Evolutionary conservation across 2,113 vertebrate species (phyloP).

Genomic region (Marcusenius ussheri): DNA sequence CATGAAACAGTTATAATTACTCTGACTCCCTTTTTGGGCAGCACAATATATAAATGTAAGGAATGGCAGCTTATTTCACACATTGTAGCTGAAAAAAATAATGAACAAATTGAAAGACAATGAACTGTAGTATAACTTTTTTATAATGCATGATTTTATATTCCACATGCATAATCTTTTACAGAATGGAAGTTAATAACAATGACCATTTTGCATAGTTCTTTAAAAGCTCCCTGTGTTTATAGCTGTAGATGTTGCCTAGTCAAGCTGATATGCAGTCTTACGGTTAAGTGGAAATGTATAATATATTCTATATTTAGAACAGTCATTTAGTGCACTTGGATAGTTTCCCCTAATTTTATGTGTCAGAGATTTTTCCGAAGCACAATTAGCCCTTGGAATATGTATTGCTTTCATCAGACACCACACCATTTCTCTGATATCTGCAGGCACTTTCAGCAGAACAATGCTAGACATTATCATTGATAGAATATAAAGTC

Average conservation of each 20-base stretch:
- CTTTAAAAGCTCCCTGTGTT: not conserved
- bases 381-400: not conserved
- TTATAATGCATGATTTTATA: not conserved
- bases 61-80: conserved; percentile 47
- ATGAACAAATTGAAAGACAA: conserved; percentile 53
- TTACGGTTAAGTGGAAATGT: not conserved
- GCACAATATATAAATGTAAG: conserved; percentile 35
- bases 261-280: not conserved
- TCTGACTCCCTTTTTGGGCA: conserved; percentile 46
- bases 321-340: not conserved
- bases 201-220: not conserved
- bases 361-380: not conserved
- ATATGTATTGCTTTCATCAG: not conserved
- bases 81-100: conserved; percentile 48
- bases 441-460: not conserved
- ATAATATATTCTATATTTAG: not conserved
- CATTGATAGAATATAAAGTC: not conserved
- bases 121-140: conserved; percentile 16
- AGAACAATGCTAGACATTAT: not conserved
- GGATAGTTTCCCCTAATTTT: not conserved
- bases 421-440: not conserved
- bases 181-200: not conserved
- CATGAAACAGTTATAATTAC: conserved; percentile 61
- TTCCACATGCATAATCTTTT: not conserved
- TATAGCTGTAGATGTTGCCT: not conserved